A percentile compares a stretch with the other conserved stretches of the same genome.
phyloP scores from a whole-genome alignment of 1,140 invertebrate species.

The Drosophila nasuta region DNA sequence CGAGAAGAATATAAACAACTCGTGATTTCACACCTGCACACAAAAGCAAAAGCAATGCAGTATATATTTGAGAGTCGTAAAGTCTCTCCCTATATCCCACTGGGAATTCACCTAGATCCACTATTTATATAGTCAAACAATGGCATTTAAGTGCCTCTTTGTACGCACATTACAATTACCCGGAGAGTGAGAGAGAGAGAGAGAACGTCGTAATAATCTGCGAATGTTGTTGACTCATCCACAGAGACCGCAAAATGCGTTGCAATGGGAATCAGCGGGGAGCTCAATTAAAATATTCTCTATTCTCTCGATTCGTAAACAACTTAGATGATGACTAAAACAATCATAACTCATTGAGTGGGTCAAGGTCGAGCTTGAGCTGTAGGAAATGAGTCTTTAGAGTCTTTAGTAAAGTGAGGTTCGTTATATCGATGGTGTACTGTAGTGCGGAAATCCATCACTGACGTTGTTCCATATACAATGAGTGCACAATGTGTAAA shows the following conservation, averaged over 20 bases:
- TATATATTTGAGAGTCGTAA: conserved; percentile 1
- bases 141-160: conserved; percentile 13
- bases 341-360: conserved; percentile 2
- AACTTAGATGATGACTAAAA: conserved; percentile 13
- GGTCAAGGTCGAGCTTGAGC: conserved; percentile 4
- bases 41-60: no score
- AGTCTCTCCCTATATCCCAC: not conserved
- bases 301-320: conserved; percentile 9
- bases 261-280: conserved; percentile 3
- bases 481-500: conserved; percentile 12
- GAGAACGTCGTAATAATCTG: not conserved
- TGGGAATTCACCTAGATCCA: not conserved
- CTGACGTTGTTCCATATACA: not conserved
- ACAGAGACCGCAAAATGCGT: not conserved
- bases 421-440: not conserved
- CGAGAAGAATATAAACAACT: not conserved
- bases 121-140: conserved; percentile 17
- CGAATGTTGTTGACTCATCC: conserved; percentile 18
- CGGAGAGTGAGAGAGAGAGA: not conserved
- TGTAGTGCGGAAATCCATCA: conserved; percentile 12
- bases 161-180: conserved; percentile 1
- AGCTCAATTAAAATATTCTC: conserved; percentile 12
- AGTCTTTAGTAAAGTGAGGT: not conserved
- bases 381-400: not conserved
- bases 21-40: not conserved